Base-by-base conservation (phyloP, 2,113 vertebrate species). In the Apistogramma diplotaenia region DNA sequence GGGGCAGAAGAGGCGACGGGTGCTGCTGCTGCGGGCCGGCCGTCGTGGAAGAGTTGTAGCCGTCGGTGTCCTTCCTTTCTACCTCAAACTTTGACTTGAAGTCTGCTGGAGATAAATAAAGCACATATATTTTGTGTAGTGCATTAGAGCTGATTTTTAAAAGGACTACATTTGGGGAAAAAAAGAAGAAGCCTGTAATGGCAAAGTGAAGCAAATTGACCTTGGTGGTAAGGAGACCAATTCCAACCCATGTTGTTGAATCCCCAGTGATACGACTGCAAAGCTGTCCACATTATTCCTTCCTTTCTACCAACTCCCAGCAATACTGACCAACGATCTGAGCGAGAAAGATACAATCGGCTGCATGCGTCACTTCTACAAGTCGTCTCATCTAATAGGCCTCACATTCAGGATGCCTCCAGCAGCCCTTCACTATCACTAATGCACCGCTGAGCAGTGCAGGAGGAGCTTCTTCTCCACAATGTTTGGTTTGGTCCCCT, bases 61-160 rank as follows among this genome's bases (percentile, higher is more conserved):
- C 56, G 72, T 98, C 97, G 0, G 95, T 90, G 84, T 99, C 89
- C 93, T 96, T 80, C 94, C 97, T 80, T 91, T 99, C 74, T 94
- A 92, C 27, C 93, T 99, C 31, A 92, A 96, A 86, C 94, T 98
- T 85, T 90, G 29, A 65, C 96, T 97, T 90, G 81, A 95, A 95
- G 49, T 96, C 95, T 94, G 83, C 31, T 23, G 15, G 37, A 85
- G 46, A 84, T 4, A 57, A 76, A 7, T 8, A 0, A 46, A 70
- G 29, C 8, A 79, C 11, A 79, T 29, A 74, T 0, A 13, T 7
- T 29, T 16, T 46, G 13, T 25, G 43, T 55, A 19, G 1, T 13
- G 7, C 3, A 59, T 2, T 4, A 60, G 0, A 23, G 27, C 25
- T 40, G 49, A 67, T 8, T 49, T 74, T 37, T 27, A 31, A 79